Evolutionary conservation across 2,797 vertebrate species (phyloP).

Genomic region (Gorsachius magnificus): DNA sequence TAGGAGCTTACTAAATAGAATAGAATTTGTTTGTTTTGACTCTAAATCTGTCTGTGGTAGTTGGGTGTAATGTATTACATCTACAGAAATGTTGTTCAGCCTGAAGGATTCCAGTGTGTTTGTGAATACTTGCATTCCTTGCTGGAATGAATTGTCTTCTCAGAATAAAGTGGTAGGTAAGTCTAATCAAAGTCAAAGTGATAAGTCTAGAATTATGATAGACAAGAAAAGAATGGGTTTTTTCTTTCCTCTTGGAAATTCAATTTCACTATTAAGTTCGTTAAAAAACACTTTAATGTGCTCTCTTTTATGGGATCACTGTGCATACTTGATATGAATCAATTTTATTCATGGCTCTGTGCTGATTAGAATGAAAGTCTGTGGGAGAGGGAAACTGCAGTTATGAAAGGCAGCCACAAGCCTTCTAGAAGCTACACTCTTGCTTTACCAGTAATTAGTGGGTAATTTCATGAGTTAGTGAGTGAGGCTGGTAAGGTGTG

Average conservation of each 20-base stretch:
- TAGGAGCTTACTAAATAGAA: neutral
- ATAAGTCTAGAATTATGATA: neutral
- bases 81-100: neutral
- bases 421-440: neutral
- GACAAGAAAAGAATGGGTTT: fast-evolving
- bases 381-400: neutral
- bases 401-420: neutral
- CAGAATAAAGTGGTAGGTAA: neutral
- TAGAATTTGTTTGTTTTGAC: neutral
- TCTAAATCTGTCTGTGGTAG: neutral
- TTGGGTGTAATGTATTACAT: neutral
- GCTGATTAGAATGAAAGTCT: neutral
- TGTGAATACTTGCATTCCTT: neutral
- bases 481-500: neutral
- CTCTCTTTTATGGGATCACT: neutral
- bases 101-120: neutral
- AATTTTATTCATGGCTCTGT: neutral
- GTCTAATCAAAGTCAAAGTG: neutral
- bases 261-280: neutral
- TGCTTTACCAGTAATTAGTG: neutral
- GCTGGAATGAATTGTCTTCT: neutral
- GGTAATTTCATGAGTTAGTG: neutral
- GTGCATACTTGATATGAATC: neutral
- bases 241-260: neutral
- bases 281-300: neutral